Evolutionary conservation across 2,113 vertebrate genomes (phyloP), one percentile per base, ranked within the genome.

Genomic region (Prionailurus viverrinus): DNA sequence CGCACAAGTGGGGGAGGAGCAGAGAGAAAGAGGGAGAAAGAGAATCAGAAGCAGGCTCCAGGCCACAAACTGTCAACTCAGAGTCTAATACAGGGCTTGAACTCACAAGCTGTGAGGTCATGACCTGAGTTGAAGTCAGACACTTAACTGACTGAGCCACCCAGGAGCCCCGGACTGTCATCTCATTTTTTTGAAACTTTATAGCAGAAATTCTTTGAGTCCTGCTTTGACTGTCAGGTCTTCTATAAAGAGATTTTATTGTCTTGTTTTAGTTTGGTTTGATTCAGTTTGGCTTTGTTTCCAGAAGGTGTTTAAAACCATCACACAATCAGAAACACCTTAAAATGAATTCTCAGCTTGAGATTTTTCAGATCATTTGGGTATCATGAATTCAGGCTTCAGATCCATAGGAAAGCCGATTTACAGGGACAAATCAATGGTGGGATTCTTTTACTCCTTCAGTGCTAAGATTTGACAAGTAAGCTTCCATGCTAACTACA

Each of bases 291-390:
- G 36, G 5, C 51, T 95, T 76, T 55, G 55, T 85, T 89, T 65
- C 8, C 4, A 1, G 16, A 76, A 55, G n/a, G 5, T 73, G 18
- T 9, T 58, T 69, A 33, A 21, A 61, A 51, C 12, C 9, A 69
- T 68, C 5, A 4, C 14, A 36, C 0, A 55, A 21, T 58, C 19
- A 95, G n/a, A 71, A 76, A 36, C 5, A n/a, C 5, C 5, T 78
- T 92, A 39, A 74, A 89, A 85, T 89, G 36, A 82, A 76, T 53
- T 84, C 41, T 89, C 45, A 74, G 4, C 48, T 94, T 91, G n/a
- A 68, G 8, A 39, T 55, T 19, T 63, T 94, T 95, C 29, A 82
- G 23, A 82, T 92, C 53, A 86, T 10, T 76, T 63, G 14, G 4
- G 4, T 71, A 25, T 73, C 73, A 55, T 36, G 21, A 89, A 92